Base-by-base conservation (phyloP, 2,797 vertebrate species). In the Alca torda region DNA sequence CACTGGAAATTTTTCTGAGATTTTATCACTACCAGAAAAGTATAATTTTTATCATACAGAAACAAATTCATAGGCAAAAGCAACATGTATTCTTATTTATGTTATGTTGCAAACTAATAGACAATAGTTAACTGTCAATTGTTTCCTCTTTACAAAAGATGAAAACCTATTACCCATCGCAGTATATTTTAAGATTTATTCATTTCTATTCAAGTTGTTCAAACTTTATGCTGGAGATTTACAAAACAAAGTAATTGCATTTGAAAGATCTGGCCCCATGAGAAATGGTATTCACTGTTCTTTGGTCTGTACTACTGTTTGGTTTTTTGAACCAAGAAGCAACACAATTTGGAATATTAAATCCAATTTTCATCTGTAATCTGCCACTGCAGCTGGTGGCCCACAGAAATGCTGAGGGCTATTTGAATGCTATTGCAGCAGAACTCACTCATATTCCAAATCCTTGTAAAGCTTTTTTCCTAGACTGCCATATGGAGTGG, bases 331-430 rank as follows among this genome's bases (percentile, higher is more conserved):
- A 86, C 8, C 33, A 75, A 90, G 76, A 4, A 80, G 56, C 31
- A 79, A 82, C 56, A 69, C 60, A 53, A 31, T 54, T 81, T 61
- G 21, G 48, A 89, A 80, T 65, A 88, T 84, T 50, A 87, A 79
- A 86, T n/a, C 21, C 15, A 86, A 79, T 64, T 88, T 90, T 87
- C 46, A 87, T 39, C 74, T 91, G 56, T 84, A 87, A 91, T 89
- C 73, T 93, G 37, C 80, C 51, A 76, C 39, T 73, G 70, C 80
- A 95, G 74, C 87, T 95, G 77, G 51, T 73, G 43, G 50, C 43
- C 59, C 59, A 89, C 43, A 76, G 73, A 87, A 91, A 76, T 7
- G 51, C 87, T 67, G 59, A 76, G 39, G 69, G 91, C 80, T 67
- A 35, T 48, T 17, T 51, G 54, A 93, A 74, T 46, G 41, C 43